Evolutionary conservation across 2,888 invertebrate species (phyloP).

Genomic region (Meghimatium bilineatum): DNA sequence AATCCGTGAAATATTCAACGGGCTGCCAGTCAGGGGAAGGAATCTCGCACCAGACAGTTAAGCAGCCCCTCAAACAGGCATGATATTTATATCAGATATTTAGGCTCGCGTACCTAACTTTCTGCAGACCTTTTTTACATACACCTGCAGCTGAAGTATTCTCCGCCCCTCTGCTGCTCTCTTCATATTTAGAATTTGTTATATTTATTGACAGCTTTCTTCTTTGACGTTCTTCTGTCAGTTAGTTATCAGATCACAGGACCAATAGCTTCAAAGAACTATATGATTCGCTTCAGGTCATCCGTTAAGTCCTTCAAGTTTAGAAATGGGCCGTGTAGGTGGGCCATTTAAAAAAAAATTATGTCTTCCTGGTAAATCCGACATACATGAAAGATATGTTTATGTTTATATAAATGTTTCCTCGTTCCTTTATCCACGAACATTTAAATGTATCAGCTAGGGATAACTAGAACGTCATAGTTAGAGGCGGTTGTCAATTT

Average conservation of each 20-base stretch:
- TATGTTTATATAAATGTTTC: too few relatives aligned
- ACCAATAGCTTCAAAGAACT: too few relatives aligned
- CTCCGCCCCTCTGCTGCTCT: neutral
- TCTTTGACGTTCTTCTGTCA: too few relatives aligned
- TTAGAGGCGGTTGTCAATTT: too few relatives aligned
- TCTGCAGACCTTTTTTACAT: neutral
- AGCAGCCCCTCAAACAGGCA: neutral
- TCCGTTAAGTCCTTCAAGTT: neutral
- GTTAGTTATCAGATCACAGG: too few relatives aligned
- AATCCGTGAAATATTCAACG: neutral
- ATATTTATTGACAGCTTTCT: neutral
- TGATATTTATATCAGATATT: neutral
- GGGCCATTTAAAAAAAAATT: too few relatives aligned
- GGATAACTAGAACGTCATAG: too few relatives aligned
- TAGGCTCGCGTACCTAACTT: neutral
- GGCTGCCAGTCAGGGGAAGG: neutral
- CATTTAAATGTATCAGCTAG: too few relatives aligned
- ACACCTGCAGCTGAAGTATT: neutral
- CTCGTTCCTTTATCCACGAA: too few relatives aligned
- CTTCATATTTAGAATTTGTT: neutral
- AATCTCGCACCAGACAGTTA: neutral
- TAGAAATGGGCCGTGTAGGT: neutral
- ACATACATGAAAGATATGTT: too few relatives aligned
- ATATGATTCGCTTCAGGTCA: neutral
- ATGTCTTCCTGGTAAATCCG: neutral